phyloP scores from a whole-genome alignment of 2,113 vertebrate genomes.

The Antennarius striatus region DNA sequence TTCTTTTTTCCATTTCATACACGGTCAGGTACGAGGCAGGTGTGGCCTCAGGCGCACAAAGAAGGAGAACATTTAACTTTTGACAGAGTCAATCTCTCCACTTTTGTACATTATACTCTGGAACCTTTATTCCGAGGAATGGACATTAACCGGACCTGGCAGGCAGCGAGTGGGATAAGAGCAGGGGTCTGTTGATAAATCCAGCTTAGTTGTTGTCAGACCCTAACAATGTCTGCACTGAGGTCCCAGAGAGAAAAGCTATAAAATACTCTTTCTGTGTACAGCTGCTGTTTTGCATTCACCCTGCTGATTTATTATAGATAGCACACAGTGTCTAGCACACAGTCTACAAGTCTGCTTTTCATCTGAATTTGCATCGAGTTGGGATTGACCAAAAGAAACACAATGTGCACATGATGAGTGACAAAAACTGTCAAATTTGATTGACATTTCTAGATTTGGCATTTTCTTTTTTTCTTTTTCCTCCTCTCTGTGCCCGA shows the following conservation, averaged over 20 bases:
- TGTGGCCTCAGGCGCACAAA: constrained; percentile 22
- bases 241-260: constrained; percentile 7
- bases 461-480: no score
- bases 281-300: constrained; percentile 27
- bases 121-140: constrained; percentile 29
- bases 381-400: constrained; percentile 16
- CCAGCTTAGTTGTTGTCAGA: constrained; percentile 16
- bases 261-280: constrained; percentile 20
- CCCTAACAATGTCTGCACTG: constrained; percentile 41
- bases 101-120: constrained; percentile 39
- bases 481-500: no score
- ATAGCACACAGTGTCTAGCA: constrained; percentile 11
- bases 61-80: constrained; percentile 28
- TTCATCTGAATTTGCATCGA: constrained; percentile 23
- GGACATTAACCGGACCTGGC: constrained; percentile 34
- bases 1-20: constrained; percentile 14
- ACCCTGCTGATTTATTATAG: constrained; percentile 40
- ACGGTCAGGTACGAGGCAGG: constrained; percentile 20
- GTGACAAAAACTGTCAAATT: neutral
- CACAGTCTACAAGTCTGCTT: constrained; percentile 14
- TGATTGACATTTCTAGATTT: no score
- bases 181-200: constrained; percentile 41
- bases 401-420: neutral
- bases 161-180: constrained; percentile 38
- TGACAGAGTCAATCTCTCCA: constrained; percentile 30